A percentile compares a stretch with the other conserved stretches of the same genome.
phyloP scores from a whole-genome alignment of 2,888 invertebrate species.

The Aphrophora alni region DNA sequence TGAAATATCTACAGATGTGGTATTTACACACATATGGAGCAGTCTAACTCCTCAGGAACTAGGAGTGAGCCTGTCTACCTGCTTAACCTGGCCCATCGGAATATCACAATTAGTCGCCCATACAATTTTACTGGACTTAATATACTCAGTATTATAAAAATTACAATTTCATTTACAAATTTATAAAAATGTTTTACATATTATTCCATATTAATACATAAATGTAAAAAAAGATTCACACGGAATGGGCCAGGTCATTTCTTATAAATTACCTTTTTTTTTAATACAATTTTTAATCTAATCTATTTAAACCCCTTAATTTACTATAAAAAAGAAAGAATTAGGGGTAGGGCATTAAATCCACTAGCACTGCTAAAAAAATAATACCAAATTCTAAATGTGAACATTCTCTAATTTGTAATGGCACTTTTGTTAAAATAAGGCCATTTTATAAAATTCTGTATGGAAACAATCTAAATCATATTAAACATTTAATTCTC shows the following conservation, averaged over 20 bases:
- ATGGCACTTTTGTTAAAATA: background rate
- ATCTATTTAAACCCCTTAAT: background rate
- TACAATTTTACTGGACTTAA: background rate
- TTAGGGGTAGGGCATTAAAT: background rate
- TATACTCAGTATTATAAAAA: background rate
- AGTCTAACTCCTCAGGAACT: background rate
- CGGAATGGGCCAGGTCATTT: background rate
- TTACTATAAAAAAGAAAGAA: background rate
- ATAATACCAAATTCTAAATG: background rate
- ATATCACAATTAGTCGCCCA: background rate
- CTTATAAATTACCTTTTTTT: background rate
- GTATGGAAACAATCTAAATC: no score
- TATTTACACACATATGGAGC: background rate
- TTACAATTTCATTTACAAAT: conserved; percentile 6
- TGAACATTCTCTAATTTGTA: background rate
- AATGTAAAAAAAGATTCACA: background rate
- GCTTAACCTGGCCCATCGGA: background rate
- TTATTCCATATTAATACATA: background rate
- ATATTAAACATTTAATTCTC: no score
- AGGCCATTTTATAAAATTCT: background rate
- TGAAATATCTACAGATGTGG: background rate
- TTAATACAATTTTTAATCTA: background rate
- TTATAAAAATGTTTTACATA: background rate
- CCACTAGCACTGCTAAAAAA: background rate
- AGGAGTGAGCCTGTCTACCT: background rate